These are phyloP conservation scores for Sminthopsis crassicaudata DNA, from an alignment of 2,113 vertebrate species.

Conservation along the genomic window DNA sequence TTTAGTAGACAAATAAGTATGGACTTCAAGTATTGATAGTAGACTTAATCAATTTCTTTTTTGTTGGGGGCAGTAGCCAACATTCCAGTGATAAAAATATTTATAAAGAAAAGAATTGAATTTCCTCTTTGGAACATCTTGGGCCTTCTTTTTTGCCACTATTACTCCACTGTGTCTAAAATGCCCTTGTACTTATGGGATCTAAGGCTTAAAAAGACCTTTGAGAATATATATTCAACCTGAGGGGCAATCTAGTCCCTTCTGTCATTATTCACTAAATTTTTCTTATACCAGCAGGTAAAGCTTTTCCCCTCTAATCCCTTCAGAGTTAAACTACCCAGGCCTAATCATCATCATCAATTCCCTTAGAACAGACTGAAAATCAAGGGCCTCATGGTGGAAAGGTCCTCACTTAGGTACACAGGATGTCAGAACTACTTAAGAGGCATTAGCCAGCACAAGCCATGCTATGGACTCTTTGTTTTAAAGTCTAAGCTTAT, in stretches of 20 bases:
- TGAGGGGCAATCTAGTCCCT: background rate
- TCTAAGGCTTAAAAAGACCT: background rate
- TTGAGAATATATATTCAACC: background rate
- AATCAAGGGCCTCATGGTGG: background rate
- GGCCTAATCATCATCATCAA: background rate
- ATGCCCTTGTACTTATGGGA: background rate
- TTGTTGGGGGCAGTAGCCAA: constrained; percentile 1
- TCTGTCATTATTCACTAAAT: background rate
- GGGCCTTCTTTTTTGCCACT: too few relatives aligned
- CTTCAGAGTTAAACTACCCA: background rate
- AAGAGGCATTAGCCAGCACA: background rate
- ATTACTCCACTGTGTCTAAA: background rate
- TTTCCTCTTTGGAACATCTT: background rate
- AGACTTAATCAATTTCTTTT: background rate
- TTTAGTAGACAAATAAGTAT: constrained; percentile 41
- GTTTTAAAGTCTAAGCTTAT: background rate
- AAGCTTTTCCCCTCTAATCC: background rate
- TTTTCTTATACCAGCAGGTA: background rate
- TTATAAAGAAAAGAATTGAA: constrained; percentile 22
- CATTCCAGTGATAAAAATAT: background rate
- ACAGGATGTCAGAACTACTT: background rate
- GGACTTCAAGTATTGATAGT: background rate
- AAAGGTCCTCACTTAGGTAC: background rate
- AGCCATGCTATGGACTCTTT: background rate
- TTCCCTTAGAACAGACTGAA: background rate